These are phyloP conservation scores for Macquaria ambigua DNA, from an alignment of 2,113 vertebrate species.

Conservation along the genomic window DNA sequence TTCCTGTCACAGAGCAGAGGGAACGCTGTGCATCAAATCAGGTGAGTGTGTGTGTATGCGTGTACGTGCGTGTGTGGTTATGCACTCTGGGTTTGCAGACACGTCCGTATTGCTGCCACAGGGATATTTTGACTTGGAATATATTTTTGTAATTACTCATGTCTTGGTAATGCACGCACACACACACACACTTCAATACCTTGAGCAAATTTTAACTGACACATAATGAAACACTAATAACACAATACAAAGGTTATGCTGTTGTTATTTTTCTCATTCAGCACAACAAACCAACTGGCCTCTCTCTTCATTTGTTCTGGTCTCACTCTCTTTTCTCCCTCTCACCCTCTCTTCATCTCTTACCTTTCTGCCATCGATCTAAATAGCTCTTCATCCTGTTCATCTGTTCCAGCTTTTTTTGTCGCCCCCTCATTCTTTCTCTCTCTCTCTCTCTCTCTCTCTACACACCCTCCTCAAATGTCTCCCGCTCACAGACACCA, in stretches of 20 bases:
- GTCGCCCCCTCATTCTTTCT: background rate
- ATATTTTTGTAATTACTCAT: background rate
- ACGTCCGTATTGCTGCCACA: background rate
- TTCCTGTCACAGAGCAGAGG: conserved; percentile 42
- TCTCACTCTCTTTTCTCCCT: background rate
- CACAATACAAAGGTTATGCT: conserved; percentile 32
- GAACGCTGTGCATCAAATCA: conserved; percentile 38
- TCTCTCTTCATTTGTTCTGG: background rate
- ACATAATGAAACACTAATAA: conserved; percentile 51
- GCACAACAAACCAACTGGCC: background rate
- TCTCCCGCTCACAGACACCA: conserved; percentile 41
- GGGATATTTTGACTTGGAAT: background rate
- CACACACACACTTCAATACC: background rate
- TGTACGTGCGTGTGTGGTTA: background rate
- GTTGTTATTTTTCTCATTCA: conserved; percentile 47
- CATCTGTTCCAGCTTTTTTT: background rate
- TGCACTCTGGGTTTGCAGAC: background rate
- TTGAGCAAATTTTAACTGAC: conserved; percentile 54
- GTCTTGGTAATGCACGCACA: background rate
- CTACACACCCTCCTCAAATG: conserved; percentile 7
- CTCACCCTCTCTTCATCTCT: background rate
- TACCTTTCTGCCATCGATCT: background rate
- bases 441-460: background rate
- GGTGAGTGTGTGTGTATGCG: conserved; percentile 3
- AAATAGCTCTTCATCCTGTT: background rate